Evolutionary conservation across 2,113 vertebrate genomes (phyloP).

Genomic region (Boleophthalmus pectinirostris): DNA sequence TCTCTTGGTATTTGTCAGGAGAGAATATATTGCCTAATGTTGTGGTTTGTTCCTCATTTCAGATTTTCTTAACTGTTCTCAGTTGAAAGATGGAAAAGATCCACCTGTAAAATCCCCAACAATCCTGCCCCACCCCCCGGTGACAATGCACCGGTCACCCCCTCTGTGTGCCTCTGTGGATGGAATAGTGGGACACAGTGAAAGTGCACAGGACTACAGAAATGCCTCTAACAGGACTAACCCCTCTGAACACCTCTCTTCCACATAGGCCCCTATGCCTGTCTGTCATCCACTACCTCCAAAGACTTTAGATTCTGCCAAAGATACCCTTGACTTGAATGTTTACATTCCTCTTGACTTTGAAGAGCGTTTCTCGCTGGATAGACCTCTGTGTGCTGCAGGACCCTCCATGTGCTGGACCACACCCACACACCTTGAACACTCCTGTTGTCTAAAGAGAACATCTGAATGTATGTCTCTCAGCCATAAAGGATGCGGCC

Average conservation of each 20-base stretch:
- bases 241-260: conserved; percentile 57
- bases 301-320: conserved; percentile 76
- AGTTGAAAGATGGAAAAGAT: conserved; percentile 64
- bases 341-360: conserved; percentile 72
- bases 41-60: conserved; percentile 9
- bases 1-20: too few relatives aligned
- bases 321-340: conserved; percentile 73
- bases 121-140: conserved; percentile 44
- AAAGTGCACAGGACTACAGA: conserved; percentile 57
- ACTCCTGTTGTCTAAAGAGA: conserved; percentile 40
- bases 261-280: conserved; percentile 54
- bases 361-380: conserved; percentile 37
- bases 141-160: conserved; percentile 58
- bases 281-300: conserved; percentile 76
- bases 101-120: conserved; percentile 28
- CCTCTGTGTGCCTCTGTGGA: conserved; percentile 27
- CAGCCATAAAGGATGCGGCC: conserved; percentile 53
- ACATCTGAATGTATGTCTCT: conserved; percentile 69
- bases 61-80: conserved; percentile 65
- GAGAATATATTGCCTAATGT: not conserved
- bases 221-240: conserved; percentile 77
- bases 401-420: conserved; percentile 28
- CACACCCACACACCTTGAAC: conserved; percentile 2
- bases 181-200: conserved; percentile 45
- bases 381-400: conserved; percentile 19